A percentile compares a stretch with the other conserved stretches of the same genome.
Evolutionary conservation across 2,888 invertebrate genomes (phyloP).

Genomic region (Brachyptera risi): DNA sequence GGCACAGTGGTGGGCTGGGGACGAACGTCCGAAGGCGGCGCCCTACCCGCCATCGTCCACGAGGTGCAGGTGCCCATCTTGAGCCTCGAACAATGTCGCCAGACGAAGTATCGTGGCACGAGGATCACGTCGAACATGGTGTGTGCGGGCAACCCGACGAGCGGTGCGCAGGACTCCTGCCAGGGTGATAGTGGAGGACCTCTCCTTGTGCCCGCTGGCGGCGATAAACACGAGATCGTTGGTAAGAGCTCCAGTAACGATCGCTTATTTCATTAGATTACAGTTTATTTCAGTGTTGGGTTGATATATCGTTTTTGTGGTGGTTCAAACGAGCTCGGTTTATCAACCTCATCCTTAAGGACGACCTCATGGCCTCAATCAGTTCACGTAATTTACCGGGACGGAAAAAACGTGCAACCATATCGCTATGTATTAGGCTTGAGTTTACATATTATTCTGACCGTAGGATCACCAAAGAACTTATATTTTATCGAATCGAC

Average conservation of each 20-base stretch:
- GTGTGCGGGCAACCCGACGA: slow-evolving; percentile 63
- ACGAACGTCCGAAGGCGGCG: slow-evolving; percentile 75
- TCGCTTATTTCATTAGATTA: too few relatives aligned
- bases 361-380: too few relatives aligned
- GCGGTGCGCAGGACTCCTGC: slow-evolving; percentile 76
- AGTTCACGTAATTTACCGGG: too few relatives aligned
- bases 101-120: slow-evolving; percentile 77
- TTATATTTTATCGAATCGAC: too few relatives aligned
- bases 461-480: too few relatives aligned
- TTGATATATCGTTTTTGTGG: too few relatives aligned
- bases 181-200: slow-evolving; percentile 86
- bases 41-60: slow-evolving; percentile 71
- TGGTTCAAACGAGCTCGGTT: not conserved
- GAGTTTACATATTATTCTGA: too few relatives aligned
- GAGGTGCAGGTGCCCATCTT: slow-evolving; percentile 83
- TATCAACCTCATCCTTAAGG: not conserved
- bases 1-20: slow-evolving; percentile 88
- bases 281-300: too few relatives aligned
- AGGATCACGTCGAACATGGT: slow-evolving; percentile 81
- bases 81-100: slow-evolving; percentile 71
- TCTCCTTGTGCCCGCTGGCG: slow-evolving; percentile 64
- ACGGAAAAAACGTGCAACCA: too few relatives aligned
- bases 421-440: too few relatives aligned
- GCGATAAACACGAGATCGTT: slow-evolving; percentile 71
- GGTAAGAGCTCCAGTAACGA: too few relatives aligned